Evolutionary conservation across 2,797 vertebrate genomes (phyloP), one percentile per base, ranked within the genome.

Genomic region (Acipenser ruthenus): DNA sequence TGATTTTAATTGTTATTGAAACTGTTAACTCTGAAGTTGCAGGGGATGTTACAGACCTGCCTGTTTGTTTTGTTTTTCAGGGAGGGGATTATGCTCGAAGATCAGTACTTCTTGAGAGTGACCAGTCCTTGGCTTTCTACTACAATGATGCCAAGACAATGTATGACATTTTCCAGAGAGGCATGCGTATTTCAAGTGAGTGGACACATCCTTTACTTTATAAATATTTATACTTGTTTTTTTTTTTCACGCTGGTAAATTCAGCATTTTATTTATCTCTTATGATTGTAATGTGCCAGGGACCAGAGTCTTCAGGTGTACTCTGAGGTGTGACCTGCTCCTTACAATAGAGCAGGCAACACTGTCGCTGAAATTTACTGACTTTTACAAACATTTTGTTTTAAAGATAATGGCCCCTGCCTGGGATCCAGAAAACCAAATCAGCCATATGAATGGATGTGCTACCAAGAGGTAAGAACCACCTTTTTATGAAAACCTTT

Each of bases 341-440:
- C 37, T 37, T 37, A 37, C 37, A 37, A 37, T 37, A 37, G 37
- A 37, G 5, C 37, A 37, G 37, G 37, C 37, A 37, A 37, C 37
- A 37, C 37, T 4, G 37, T 37, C 37, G 3, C 37, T 37, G 37
- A 37, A 37, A 37, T 37, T 37, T 4, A 37, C 37, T 37, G 37
- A 37, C 37, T 37, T 37, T 37, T 37, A 37, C 37, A 37, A 37
- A 37, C 37, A 15, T 62, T 66, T 65, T 62, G 11, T 60, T 53
- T 72, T 64, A 0, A 77, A 99, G 97, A 91, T 78, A 85, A 96
- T 0, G 95, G 95, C n/a, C 94, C 95, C 6, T 99, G 96, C 78
- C 82, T 99, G 12, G 96, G 96, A 66, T 85, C 90, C n/a, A 92
- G 97, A 72, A 96, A 96, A 79, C 92, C 95, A 47, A 89, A 94